Conservation (phyloP, 1,140 invertebrate genomes). For the Delia radicum region DNA sequence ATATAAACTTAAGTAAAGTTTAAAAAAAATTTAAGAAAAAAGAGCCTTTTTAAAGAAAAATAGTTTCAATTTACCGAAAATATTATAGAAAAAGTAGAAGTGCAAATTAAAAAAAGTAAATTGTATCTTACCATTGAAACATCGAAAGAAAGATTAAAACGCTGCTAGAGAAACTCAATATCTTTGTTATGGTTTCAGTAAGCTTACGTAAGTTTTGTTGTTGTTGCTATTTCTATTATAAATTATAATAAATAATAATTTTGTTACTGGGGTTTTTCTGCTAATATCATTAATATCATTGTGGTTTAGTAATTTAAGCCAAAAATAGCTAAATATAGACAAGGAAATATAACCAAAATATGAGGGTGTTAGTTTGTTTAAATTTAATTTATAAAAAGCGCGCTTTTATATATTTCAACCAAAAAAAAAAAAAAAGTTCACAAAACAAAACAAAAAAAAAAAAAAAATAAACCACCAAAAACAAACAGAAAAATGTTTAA, state of each 20-base stretch:
- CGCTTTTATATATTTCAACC: background rate
- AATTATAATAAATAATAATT: no score
- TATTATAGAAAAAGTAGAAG: background rate
- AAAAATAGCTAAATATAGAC: no score
- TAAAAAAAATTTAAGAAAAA: background rate
- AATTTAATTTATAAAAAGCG: background rate
- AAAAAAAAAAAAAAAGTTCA: background rate
- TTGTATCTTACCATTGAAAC: no score
- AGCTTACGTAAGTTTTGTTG: conserved; percentile 12
- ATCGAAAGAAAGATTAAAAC: background rate
- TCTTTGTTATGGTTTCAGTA: conserved; percentile 21
- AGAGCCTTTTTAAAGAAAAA: background rate
- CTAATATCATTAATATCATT: no score
- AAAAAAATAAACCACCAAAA: background rate
- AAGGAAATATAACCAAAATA: no score
- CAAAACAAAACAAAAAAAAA: conserved; percentile 5
- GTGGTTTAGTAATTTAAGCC: no score
- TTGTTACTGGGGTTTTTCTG: no score
- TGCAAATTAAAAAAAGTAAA: no score
- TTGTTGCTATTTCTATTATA: no score
- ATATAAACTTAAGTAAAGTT: background rate
- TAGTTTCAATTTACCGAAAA: background rate
- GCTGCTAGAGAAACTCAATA: conserved; percentile 4
- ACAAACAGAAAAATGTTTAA: background rate
- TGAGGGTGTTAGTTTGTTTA: background rate